A percentile compares a stretch with the other conserved stretches of the same genome.
Conservation (phyloP, 2,888 invertebrate species). For the Eristalis tenax region DNA sequence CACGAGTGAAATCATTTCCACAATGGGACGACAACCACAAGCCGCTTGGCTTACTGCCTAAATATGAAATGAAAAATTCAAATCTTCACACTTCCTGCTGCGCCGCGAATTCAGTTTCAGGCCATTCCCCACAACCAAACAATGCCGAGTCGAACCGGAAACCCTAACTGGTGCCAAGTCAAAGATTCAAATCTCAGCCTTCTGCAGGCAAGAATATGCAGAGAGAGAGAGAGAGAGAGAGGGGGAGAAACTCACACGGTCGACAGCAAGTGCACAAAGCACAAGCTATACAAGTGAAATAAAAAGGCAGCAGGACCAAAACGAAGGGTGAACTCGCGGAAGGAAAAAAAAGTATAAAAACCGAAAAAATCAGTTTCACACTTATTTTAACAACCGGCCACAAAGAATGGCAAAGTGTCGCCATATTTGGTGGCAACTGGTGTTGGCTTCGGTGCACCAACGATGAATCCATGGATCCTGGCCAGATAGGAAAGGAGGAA, state of each 20-base stretch:
- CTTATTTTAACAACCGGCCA: conserved; percentile 78
- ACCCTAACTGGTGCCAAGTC: conserved; percentile 63
- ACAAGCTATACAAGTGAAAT: conserved; percentile 39
- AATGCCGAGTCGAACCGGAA: conserved; percentile 40
- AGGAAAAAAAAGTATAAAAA: conserved; percentile 75
- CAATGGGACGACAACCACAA: conserved; percentile 32
- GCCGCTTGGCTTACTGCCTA: conserved; percentile 68
- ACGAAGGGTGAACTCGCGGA: conserved; percentile 28
- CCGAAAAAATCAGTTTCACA: conserved; percentile 77
- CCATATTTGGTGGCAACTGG: conserved; percentile 68
- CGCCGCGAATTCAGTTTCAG: conserved; percentile 2
- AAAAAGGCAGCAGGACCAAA: neutral
- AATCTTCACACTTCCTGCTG: conserved; percentile 48
- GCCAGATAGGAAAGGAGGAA: conserved; percentile 38
- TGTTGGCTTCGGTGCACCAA: conserved; percentile 32
- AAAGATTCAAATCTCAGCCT: conserved; percentile 46
- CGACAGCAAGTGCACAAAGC: conserved; percentile 53
- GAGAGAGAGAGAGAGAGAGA: neutral
- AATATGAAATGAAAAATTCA: conserved; percentile 70
- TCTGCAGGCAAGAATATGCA: conserved; percentile 25
- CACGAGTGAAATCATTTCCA: conserved; percentile 26
- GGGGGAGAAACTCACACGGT: conserved; percentile 9
- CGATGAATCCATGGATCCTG: conserved; percentile 32
- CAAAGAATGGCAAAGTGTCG: conserved; percentile 69
- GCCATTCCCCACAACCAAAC: conserved; percentile 37